These are phyloP conservation scores for Polyergus mexicanus DNA, from an alignment of 1,140 invertebrate species.

Conservation along the genomic window DNA sequence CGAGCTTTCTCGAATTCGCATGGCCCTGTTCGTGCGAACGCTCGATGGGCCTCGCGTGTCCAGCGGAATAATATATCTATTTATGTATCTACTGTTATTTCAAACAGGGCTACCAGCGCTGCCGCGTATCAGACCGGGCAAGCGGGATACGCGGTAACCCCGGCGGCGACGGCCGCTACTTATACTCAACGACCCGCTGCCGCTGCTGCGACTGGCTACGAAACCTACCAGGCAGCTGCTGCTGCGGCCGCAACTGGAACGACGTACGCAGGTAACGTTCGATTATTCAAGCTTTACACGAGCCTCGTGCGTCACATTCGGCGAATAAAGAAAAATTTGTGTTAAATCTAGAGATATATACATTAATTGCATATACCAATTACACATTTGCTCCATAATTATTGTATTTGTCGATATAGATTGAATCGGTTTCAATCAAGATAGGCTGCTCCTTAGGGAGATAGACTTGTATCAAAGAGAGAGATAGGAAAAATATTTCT, in stretches of 20 bases:
- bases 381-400: too few species aligned
- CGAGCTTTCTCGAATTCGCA: too few species aligned
- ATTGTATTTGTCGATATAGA: too few species aligned
- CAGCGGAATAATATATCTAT: slow-evolving; percentile 10
- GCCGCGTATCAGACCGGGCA: slow-evolving; percentile 93
- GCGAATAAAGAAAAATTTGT: background rate
- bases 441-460: too few species aligned
- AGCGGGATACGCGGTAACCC: slow-evolving; percentile 93
- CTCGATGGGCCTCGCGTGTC: background rate
- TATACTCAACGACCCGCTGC: slow-evolving; percentile 92
- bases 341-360: too few species aligned
- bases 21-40: background rate
- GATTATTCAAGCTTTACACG: background rate
- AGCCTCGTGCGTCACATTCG: background rate
- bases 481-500: too few species aligned
- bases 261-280: slow-evolving; percentile 87
- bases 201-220: slow-evolving; percentile 91
- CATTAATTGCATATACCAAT: background rate
- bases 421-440: too few species aligned
- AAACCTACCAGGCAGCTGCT: slow-evolving; percentile 91
- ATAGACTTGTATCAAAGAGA: too few species aligned
- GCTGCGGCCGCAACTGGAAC: slow-evolving; percentile 89
- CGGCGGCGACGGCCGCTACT: slow-evolving; percentile 91
- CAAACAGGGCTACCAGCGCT: slow-evolving; percentile 88
- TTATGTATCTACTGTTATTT: slow-evolving; percentile 24